These are phyloP conservation scores for Epiblema foenella DNA, from an alignment of 2,888 invertebrate genomes.

Conservation along the genomic window DNA sequence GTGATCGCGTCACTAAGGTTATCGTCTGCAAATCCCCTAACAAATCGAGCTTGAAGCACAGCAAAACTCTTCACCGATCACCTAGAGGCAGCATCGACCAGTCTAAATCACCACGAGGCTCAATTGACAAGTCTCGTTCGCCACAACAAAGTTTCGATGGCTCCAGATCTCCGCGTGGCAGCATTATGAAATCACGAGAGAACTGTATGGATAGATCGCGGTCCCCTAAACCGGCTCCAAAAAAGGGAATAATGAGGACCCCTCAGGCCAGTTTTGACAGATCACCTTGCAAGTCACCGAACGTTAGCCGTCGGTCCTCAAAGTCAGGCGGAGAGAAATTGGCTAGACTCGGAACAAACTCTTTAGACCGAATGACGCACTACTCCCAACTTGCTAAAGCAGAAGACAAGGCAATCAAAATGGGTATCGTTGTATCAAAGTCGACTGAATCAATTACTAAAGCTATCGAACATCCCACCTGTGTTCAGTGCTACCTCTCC, in stretches of 20 bases:
- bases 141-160: constrained; percentile 85
- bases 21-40: constrained; percentile 82
- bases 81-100: constrained; percentile 84
- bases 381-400: constrained; percentile 81
- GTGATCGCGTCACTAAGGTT: constrained; percentile 79
- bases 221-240: constrained; percentile 80
- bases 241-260: constrained; percentile 82
- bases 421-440: constrained; percentile 84
- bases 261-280: constrained; percentile 81
- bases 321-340: constrained; percentile 76
- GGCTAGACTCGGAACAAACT: constrained; percentile 79
- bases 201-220: constrained; percentile 75
- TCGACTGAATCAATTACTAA: constrained; percentile 83
- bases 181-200: constrained; percentile 80
- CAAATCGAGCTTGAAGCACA: constrained; percentile 78
- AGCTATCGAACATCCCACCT: constrained; percentile 88
- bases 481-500: constrained; percentile 90
- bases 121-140: constrained; percentile 84
- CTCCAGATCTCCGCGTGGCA: constrained; percentile 77
- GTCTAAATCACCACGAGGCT: constrained; percentile 81
- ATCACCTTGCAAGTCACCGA: constrained; percentile 78
- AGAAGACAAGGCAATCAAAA: constrained; percentile 81
- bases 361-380: constrained; percentile 78
- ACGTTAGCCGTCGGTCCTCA: constrained; percentile 74
- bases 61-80: constrained; percentile 75